Conservation (phyloP, 2,113 vertebrate genomes). For the Mobula birostris region DNA sequence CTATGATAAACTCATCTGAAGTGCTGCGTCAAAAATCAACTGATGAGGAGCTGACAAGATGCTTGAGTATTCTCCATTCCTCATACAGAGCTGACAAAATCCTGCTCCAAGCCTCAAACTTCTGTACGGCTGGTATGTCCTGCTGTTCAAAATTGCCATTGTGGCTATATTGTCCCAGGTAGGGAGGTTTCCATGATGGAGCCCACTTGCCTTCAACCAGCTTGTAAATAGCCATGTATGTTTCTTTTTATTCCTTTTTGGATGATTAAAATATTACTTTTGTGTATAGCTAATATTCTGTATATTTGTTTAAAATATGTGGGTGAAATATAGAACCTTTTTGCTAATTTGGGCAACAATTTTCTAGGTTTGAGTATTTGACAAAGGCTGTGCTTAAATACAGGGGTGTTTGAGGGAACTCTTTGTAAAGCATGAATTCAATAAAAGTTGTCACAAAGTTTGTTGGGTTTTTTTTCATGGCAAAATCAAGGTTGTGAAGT, state of each 20-base stretch:
- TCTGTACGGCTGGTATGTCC: background rate
- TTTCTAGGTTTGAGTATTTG: background rate
- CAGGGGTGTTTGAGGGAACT: background rate
- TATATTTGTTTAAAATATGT: background rate
- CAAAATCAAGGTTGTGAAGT: background rate
- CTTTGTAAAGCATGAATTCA: conserved; percentile 22
- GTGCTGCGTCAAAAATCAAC: background rate
- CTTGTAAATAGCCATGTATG: background rate
- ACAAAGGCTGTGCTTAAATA: background rate
- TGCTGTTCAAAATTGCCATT: background rate
- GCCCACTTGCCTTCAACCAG: background rate
- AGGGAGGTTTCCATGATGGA: background rate
- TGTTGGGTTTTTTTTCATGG: background rate
- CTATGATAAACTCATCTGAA: too few species aligned
- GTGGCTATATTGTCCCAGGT: background rate
- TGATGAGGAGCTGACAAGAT: background rate
- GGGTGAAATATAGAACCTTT: background rate
- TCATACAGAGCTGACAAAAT: background rate
- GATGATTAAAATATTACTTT: background rate
- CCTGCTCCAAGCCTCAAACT: background rate
- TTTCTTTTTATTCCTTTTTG: background rate
- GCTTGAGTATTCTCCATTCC: background rate
- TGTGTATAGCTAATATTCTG: conserved; percentile 2
- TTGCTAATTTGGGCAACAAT: background rate
- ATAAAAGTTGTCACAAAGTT: conserved; percentile 1